phyloP scores from a whole-genome alignment of 2,113 vertebrate species.

The Canis aureus region DNA sequence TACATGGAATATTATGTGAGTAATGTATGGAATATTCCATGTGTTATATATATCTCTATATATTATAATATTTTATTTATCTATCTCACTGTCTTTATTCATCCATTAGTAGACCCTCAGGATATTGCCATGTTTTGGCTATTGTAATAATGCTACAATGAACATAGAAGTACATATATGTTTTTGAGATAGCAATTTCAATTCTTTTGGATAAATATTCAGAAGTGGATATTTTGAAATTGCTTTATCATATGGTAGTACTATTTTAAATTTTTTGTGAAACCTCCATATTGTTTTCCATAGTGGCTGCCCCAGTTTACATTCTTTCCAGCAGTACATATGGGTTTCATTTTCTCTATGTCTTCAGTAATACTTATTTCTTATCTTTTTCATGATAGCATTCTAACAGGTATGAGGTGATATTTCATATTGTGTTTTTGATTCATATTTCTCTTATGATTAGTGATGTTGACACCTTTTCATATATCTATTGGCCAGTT shows the following conservation, averaged over 20 bases:
- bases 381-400: background rate
- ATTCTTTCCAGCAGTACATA: background rate
- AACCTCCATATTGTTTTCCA: background rate
- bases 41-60: background rate
- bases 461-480: background rate
- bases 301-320: background rate
- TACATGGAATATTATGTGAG: background rate
- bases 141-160: background rate
- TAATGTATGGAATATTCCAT: background rate
- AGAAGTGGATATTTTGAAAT: background rate
- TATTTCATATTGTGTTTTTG: background rate
- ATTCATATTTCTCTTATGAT: background rate
- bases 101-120: background rate
- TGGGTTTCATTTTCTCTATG: background rate
- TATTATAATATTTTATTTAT: background rate
- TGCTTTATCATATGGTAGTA: background rate
- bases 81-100: background rate
- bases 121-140: background rate
- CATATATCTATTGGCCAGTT: background rate
- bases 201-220: background rate
- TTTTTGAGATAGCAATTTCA: background rate
- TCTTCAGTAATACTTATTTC: background rate
- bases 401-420: background rate
- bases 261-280: background rate
- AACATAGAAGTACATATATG: background rate